phyloP scores from a whole-genome alignment of 2,113 vertebrate species.

The Corythornis cristatus region DNA sequence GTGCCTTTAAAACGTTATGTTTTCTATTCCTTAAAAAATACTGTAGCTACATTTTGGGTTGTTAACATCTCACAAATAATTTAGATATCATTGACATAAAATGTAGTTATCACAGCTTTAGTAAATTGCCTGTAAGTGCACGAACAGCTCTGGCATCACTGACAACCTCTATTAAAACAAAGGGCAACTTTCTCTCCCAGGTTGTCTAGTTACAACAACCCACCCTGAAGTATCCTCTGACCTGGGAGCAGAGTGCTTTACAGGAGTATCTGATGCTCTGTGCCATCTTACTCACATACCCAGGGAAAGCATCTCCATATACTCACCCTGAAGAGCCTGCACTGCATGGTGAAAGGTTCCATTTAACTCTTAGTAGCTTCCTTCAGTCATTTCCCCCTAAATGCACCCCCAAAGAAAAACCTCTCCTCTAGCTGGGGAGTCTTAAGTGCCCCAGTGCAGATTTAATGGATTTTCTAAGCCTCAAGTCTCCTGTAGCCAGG shows the following conservation, averaged over 20 bases:
- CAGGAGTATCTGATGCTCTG: not conserved
- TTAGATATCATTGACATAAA: not conserved
- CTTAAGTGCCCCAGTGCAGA: not conserved
- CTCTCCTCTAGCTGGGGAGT: not conserved
- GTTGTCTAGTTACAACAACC: not conserved
- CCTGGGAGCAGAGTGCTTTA: not conserved
- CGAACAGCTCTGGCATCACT: not conserved
- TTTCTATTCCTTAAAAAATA: not conserved
- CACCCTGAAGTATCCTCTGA: not conserved
- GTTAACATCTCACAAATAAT: constrained; percentile 17
- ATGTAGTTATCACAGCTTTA: not conserved
- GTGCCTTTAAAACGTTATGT: not conserved
- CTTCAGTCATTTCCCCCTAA: not conserved
- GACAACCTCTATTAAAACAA: not conserved
- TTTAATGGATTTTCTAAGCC: not conserved
- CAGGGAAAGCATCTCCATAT: not conserved
- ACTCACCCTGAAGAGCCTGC: not conserved
- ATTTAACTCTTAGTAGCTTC: not conserved
- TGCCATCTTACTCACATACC: not conserved
- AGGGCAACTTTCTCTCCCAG: not conserved
- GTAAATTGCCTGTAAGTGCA: not conserved
- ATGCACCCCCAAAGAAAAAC: not conserved
- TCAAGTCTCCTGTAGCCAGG: not conserved
- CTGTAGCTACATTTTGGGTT: not conserved
- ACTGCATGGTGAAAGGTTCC: not conserved